A percentile compares a stretch with the other conserved stretches of the same genome.
phyloP scores from a whole-genome alignment of 2,797 vertebrate species.

The Menidia menidia region DNA sequence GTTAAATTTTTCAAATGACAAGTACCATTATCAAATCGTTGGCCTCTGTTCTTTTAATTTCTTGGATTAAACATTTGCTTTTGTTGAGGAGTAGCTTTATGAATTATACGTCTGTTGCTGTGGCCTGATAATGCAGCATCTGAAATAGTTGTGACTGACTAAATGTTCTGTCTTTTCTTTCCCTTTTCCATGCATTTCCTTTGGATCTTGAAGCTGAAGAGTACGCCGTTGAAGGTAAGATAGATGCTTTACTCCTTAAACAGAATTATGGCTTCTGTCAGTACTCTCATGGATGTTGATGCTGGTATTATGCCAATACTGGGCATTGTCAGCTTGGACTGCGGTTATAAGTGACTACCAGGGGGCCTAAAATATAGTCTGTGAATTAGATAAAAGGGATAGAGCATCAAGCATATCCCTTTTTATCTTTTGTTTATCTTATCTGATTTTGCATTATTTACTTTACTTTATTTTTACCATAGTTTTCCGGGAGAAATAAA shows the following conservation, averaged over 20 bases:
- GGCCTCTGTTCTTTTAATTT: not conserved
- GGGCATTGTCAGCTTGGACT: conserved; percentile 86
- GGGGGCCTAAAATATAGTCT: conserved; percentile 73
- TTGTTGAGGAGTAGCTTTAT: not conserved
- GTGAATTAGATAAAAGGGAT: conserved; percentile 46
- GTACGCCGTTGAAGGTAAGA: conserved; percentile 85
- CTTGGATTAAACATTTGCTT: not conserved
- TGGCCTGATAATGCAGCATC: too few species aligned
- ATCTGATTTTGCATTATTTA: conserved; percentile 43
- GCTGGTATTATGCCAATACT: conserved; percentile 63
- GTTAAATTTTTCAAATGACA: conserved; percentile 28
- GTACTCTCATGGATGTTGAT: conserved; percentile 63
- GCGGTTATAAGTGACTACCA: conserved; percentile 83
- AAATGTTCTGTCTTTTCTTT: conserved; percentile 33
- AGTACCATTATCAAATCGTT: conserved; percentile 39
- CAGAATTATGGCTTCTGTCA: conserved; percentile 54
- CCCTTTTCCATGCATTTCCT: conserved; percentile 22
- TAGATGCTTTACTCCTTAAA: conserved; percentile 53
- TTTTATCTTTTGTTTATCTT: conserved; percentile 48
- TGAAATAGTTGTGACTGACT: conserved; percentile 12
- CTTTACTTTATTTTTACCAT: conserved; percentile 45
- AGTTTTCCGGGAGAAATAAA: conserved; percentile 13
- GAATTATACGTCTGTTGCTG: too few species aligned
- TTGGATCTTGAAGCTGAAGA: conserved; percentile 75
- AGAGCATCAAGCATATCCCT: conserved; percentile 28